Percentiles rank a stretch among this genome's conserved stretches.
phyloP scores from a whole-genome alignment of 2,797 vertebrate genomes.

The Bradypodion ventrale region DNA sequence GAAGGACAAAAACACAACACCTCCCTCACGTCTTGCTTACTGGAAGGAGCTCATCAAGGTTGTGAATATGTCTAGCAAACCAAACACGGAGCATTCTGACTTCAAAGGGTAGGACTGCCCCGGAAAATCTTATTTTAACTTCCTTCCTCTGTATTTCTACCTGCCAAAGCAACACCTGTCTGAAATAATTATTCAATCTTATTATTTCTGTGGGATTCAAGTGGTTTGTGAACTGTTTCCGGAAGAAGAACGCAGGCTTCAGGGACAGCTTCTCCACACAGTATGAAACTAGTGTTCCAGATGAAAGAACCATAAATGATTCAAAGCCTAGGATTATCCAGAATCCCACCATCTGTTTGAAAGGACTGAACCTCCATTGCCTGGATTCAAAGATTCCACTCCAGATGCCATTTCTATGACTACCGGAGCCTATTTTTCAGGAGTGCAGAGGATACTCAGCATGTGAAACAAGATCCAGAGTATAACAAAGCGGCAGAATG shows the following conservation, averaged over 20 bases:
- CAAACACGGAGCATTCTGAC: not conserved
- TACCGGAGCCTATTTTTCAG: not conserved
- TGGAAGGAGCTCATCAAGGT: not conserved
- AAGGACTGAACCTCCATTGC: not conserved
- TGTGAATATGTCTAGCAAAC: not conserved
- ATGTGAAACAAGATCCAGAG: not conserved
- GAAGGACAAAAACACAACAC: not conserved
- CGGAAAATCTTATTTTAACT: not conserved
- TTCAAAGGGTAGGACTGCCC: not conserved
- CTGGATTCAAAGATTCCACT: not conserved
- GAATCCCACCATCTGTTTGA: not conserved
- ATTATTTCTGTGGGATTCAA: not conserved
- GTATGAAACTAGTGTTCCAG: not conserved
- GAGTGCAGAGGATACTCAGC: not conserved
- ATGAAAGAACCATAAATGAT: not conserved
- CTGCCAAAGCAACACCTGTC: not conserved
- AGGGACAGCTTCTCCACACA: not conserved
- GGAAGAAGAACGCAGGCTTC: not conserved
- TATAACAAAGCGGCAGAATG: too few relatives aligned
- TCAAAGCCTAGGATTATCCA: not conserved
- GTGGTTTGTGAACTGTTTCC: not conserved
- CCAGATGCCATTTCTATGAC: not conserved
- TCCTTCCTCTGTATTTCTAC: constrained; percentile 10
- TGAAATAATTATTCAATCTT: constrained; percentile 12
- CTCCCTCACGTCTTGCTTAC: not conserved